Conservation (phyloP, 1,140 invertebrate genomes). For the Papilio polyxenes region DNA sequence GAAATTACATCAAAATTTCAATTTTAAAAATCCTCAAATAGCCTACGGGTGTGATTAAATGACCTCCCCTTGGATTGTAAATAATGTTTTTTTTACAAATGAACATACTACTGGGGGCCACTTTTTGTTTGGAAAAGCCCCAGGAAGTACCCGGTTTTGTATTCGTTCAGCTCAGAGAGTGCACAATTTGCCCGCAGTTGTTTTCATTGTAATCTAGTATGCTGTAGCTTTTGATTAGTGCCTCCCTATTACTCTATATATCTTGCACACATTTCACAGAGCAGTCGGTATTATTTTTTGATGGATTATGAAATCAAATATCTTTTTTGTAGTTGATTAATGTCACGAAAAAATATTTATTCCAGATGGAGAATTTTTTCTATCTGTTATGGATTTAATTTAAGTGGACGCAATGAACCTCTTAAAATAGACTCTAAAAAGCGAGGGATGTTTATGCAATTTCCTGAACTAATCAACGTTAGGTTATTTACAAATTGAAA, state of each 20-base stretch:
- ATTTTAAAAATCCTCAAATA: neutral
- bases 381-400: neutral
- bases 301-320: neutral
- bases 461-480: conserved; percentile 15
- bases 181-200: conserved; percentile 6
- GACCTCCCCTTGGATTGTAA: conserved; percentile 55
- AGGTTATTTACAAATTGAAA: conserved; percentile 25
- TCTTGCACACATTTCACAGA: neutral
- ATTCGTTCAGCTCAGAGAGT: conserved; percentile 9
- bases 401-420: neutral
- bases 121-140: conserved; percentile 52
- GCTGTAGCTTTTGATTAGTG: conserved; percentile 20
- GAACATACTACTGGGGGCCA: conserved; percentile 54
- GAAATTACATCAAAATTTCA: neutral
- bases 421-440: neutral
- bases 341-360: neutral
- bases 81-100: conserved; percentile 59
- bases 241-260: neutral
- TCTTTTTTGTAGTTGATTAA: neutral
- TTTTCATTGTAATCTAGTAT: conserved; percentile 25
- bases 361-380: no score
- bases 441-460: neutral
- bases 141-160: conserved; percentile 45
- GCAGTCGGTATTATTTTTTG: neutral
- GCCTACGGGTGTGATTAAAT: neutral